Evolutionary conservation across 2,797 vertebrate genomes (phyloP).

Genomic region (Neosilurus mollespiculum): DNA sequence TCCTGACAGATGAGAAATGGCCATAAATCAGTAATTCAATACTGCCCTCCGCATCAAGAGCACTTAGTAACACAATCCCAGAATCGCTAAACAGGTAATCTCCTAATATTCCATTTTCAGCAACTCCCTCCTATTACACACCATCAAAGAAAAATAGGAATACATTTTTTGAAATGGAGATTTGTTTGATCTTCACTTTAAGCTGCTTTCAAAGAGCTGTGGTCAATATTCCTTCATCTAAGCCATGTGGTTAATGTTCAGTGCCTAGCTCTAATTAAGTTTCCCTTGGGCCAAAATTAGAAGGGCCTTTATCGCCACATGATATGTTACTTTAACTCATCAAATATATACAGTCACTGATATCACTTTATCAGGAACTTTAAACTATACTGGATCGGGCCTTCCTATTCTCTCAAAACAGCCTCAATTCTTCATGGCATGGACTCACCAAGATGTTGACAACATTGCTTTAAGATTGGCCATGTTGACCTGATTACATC

Average conservation of each 20-base stretch:
- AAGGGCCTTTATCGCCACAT: not conserved
- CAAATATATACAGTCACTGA: not conserved
- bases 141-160: not conserved
- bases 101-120: slow-evolving; percentile 1
- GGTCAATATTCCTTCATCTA: not conserved
- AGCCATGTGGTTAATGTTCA: not conserved
- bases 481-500: not conserved
- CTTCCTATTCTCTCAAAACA: not conserved
- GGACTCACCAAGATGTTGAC: not conserved
- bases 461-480: not conserved
- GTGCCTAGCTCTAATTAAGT: not conserved
- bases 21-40: slow-evolving; percentile 1
- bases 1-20: slow-evolving; percentile 70
- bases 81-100: not conserved
- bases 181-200: not conserved
- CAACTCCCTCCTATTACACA: not conserved
- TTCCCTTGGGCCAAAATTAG: not conserved
- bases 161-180: not conserved
- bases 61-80: slow-evolving; percentile 19
- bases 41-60: slow-evolving; percentile 2
- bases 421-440: not conserved
- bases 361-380: not conserved
- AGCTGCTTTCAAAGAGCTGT: not conserved
- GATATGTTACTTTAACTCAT: not conserved
- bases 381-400: not conserved